phyloP scores from a whole-genome alignment of 2,888 invertebrate species.

The Heliconius ismenius region DNA sequence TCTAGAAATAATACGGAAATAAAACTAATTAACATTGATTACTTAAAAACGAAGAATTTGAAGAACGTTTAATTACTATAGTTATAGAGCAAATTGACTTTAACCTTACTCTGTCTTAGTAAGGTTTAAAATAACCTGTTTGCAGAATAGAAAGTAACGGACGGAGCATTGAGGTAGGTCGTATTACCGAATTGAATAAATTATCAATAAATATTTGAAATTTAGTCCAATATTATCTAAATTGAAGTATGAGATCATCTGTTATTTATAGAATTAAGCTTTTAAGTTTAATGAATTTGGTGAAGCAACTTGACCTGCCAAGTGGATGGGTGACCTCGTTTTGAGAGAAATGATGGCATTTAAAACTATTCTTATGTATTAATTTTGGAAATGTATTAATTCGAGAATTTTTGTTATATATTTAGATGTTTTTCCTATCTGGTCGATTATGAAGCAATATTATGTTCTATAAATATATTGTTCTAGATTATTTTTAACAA shows the following conservation, averaged over 20 bases:
- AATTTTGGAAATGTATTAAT: too few species aligned
- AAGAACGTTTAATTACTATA: conserved; percentile 27
- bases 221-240: conserved; percentile 33
- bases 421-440: conserved; percentile 1
- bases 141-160: conserved; percentile 44
- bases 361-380: neutral
- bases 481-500: neutral
- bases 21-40: neutral
- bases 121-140: conserved; percentile 23
- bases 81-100: conserved; percentile 21
- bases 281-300: neutral
- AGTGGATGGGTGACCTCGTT: conserved; percentile 3
- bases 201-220: conserved; percentile 38
- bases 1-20: neutral
- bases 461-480: too few species aligned
- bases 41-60: conserved; percentile 2
- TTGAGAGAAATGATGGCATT: conserved; percentile 9
- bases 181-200: conserved; percentile 40
- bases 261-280: conserved; percentile 21
- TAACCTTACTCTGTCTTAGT: conserved; percentile 15
- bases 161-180: conserved; percentile 44
- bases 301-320: conserved; percentile 3
- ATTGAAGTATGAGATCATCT: conserved; percentile 18
- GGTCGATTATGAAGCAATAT: neutral
- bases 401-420: neutral